Percentiles rank a stretch among this genome's conserved stretches.
Conservation (phyloP, 2,888 invertebrate species). For the Rotaria magnacalcarata region DNA sequence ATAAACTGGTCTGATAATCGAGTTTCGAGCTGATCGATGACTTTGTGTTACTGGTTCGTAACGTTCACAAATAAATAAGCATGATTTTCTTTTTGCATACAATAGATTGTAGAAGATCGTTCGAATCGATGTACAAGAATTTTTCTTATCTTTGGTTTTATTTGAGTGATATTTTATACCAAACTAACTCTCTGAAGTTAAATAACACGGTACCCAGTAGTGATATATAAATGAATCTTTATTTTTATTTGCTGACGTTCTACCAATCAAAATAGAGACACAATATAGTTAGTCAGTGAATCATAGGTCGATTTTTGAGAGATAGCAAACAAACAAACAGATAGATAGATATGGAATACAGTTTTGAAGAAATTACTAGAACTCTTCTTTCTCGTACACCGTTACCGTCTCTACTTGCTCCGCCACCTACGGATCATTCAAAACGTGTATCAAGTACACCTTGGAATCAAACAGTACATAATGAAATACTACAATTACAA, state of each 20-base stretch:
- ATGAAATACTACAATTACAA: neutral
- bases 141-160: neutral
- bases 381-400: neutral
- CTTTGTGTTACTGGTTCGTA: neutral
- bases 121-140: too few relatives aligned
- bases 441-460: conserved; percentile 12
- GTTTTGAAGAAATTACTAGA: neutral
- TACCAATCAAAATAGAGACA: neutral
- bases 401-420: neutral
- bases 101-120: neutral
- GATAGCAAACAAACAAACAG: too few relatives aligned
- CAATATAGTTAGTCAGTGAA: neutral
- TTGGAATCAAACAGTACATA: conserved; percentile 17
- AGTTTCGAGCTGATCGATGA: neutral
- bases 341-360: neutral
- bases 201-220: neutral
- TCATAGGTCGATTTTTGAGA: too few relatives aligned
- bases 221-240: neutral
- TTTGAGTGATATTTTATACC: neutral
- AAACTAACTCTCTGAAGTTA: neutral
- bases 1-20: neutral
- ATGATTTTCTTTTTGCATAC: neutral
- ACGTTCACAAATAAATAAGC: neutral
- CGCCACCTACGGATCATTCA: neutral
- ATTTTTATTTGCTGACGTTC: neutral